Base-by-base conservation (phyloP, 2,888 invertebrate genomes). In the Drosophila barbarae region DNA sequence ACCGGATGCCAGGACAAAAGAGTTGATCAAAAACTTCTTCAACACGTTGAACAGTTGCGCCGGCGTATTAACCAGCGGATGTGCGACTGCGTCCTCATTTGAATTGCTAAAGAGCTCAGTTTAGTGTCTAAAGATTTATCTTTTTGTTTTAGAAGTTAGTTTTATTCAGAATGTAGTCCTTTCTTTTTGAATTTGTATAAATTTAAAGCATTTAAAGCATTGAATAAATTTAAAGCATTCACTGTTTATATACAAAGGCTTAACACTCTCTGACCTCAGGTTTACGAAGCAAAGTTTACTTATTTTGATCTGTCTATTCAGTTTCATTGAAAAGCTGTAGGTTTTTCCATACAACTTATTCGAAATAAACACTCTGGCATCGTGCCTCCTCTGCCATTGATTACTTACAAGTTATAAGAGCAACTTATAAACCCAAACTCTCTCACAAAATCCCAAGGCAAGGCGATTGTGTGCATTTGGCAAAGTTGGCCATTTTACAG, bases 391-490 rank as follows among this genome's bases (percentile, higher is more conserved):
- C 26, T 28, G 12, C 9, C 6, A 23, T 13, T 15, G 30, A 35
- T 30, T 50, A 63, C 63, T 63, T 63, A 26, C 8, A 32, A 47
- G 46, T 47, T 47, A 32, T 32, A 21, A 21, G 21, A 13, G 46
- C 21, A 32, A 3, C 32, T 42, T 50, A 38, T 12, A 56, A 42
- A 52, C 32, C 50, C 64, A 60, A 71, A 78, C 36, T 79, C 73
- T 23, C 36, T 46, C 47, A 42, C 39, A 56, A 36, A 50, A 61
- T 46, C 23, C 34, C 36, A 30, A 21, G 38, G 49, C 21, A 41
- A 38, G 51, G 42, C 30, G 52, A 41, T 59, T 65, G 41, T 47
- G 36, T 42, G 38, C 46, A 50, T 44, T 44, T 66, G 42, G 52
- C 52, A 42, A 69, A 59, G 67, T 32, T 15, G 41, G 18, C 55